A percentile compares a stretch with the other conserved stretches of the same genome.
These are phyloP conservation scores for Amblyteles armatorius DNA, from an alignment of 2,888 invertebrate species.

Conservation along the genomic window DNA sequence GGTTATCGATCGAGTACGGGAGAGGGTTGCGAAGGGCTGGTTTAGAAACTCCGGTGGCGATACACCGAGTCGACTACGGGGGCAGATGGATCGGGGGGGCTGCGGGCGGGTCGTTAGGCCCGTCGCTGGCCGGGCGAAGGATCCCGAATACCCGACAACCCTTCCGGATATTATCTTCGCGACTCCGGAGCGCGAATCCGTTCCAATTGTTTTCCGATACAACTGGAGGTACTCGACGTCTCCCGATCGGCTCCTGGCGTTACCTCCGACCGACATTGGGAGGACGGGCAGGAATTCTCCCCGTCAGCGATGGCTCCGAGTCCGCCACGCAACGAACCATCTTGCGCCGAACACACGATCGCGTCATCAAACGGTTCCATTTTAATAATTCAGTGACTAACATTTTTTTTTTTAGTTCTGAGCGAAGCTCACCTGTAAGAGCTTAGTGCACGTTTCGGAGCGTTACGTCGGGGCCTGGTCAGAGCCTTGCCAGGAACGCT, in stretches of 20 bases:
- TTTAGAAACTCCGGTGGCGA: conserved; percentile 8
- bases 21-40: conserved; percentile 18
- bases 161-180: conserved; percentile 75
- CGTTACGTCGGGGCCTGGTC: no score
- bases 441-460: no score
- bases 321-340: background rate
- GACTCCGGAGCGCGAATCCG: conserved; percentile 72
- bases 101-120: conserved; percentile 73
- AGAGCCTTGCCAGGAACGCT: no score
- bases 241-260: conserved; percentile 45
- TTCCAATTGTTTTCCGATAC: conserved; percentile 81
- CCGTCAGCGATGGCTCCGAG: conserved; percentile 48
- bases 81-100: conserved; percentile 59
- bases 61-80: background rate
- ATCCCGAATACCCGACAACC: conserved; percentile 39
- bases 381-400: background rate
- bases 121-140: conserved; percentile 72
- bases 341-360: background rate
- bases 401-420: no score
- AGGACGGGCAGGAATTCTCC: background rate
- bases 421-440: no score
- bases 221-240: conserved; percentile 52
- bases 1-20: conserved; percentile 44
- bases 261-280: conserved; percentile 22
- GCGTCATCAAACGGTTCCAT: background rate